A percentile compares a stretch with the other conserved stretches of the same genome.
phyloP scores from a whole-genome alignment of 30 jellyfish, hydroid and myxozoan genomes.

The Phacellophora camtschatica region DNA sequence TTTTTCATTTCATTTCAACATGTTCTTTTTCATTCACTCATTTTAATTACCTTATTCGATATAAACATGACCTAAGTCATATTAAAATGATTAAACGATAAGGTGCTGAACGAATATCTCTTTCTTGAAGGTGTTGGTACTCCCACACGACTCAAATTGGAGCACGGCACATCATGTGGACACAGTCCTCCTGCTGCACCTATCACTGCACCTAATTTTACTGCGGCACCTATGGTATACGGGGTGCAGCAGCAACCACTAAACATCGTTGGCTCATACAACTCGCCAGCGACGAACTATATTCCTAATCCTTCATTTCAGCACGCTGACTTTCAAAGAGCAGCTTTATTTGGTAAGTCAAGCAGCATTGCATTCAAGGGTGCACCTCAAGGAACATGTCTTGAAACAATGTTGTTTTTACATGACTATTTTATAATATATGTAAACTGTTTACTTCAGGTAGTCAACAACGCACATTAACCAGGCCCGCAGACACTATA shows the following conservation, averaged over 20 bases:
- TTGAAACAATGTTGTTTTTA: not conserved
- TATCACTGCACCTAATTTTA: not conserved
- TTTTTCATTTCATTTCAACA: no score
- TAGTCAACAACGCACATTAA: not conserved
- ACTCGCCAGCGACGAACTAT: conserved; percentile 27
- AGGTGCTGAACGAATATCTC: no score
- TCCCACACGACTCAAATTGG: conserved; percentile 81
- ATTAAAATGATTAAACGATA: no score
- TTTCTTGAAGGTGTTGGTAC: conserved; percentile 79
- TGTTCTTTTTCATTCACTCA: no score
- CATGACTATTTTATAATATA: not conserved
- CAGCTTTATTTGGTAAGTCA: conserved; percentile 57
- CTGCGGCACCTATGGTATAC: conserved; percentile 10
- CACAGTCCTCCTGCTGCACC: conserved; percentile 57
- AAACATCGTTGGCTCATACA: conserved; percentile 3
- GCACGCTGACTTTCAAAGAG: conserved; percentile 63
- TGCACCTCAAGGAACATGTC: not conserved
- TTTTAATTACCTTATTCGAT: no score
- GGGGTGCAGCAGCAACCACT: conserved; percentile 14
- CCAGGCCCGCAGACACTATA: no score
- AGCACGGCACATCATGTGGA: conserved; percentile 48
- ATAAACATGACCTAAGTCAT: no score
- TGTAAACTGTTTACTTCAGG: not conserved
- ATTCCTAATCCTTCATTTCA: conserved; percentile 49
- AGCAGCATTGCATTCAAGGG: no score